Percentiles rank a stretch among this genome's conserved stretches.
Conservation (phyloP, 2,888 invertebrate species). For the Drosophila macrothrix region DNA sequence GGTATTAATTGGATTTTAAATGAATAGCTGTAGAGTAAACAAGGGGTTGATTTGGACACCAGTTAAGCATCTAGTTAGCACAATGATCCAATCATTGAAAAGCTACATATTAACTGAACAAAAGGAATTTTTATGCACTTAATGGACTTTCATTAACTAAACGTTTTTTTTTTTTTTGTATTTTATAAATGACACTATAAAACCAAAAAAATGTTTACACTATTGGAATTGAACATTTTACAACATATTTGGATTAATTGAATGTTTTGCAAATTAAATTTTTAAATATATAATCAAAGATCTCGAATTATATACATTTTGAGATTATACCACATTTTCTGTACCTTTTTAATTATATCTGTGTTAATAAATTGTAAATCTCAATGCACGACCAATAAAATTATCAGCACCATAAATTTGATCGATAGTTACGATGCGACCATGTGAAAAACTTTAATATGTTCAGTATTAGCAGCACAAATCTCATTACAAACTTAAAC, state of each 20-base stretch:
- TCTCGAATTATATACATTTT: background rate
- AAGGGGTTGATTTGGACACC: conserved; percentile 7
- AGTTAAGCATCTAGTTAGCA: conserved; percentile 29
- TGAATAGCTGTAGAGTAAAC: conserved; percentile 4
- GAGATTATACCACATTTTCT: background rate
- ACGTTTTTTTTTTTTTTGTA: background rate
- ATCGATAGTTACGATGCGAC: conserved; percentile 36
- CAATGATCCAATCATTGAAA: background rate
- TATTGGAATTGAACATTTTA: background rate
- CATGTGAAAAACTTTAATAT: conserved; percentile 44
- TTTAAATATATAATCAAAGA: background rate
- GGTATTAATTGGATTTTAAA: conserved; percentile 32
- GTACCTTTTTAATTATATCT: background rate
- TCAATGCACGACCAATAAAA: background rate
- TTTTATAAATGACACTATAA: background rate
- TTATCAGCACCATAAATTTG: conserved; percentile 19
- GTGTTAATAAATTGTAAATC: background rate
- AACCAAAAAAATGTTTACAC: background rate
- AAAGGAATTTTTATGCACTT: background rate
- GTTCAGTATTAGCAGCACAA: conserved; percentile 42
- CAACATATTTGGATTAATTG: background rate
- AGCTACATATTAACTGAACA: background rate
- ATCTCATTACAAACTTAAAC: conserved; percentile 26
- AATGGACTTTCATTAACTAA: background rate
- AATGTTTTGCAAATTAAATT: background rate